Percentiles rank a stretch among this genome's conserved stretches.
Conservation (phyloP, 1,140 invertebrate species). For the Tribolium castaneum region DNA sequence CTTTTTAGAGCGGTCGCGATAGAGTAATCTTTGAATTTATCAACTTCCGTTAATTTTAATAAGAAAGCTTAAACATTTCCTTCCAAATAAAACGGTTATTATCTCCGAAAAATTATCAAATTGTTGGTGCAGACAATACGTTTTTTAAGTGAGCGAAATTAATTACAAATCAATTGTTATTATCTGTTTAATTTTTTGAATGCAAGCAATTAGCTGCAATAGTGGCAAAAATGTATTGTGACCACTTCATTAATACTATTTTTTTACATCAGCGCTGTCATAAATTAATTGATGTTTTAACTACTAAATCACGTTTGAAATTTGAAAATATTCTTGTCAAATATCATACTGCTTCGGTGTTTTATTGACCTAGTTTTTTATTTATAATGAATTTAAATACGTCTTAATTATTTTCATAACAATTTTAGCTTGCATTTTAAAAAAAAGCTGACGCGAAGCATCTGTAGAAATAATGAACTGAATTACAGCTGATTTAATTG, state of each 20-base stretch:
- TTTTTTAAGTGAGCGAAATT: not conserved
- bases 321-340: not conserved
- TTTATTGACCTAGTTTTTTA: slow-evolving; percentile 19
- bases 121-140: not conserved
- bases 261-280: not conserved
- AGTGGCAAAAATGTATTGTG: not conserved
- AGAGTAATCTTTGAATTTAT: slow-evolving; percentile 21
- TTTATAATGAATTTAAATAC: not conserved
- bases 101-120: not conserved
- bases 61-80: slow-evolving; percentile 26
- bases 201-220: not conserved
- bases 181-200: slow-evolving; percentile 10
- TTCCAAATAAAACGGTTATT: slow-evolving; percentile 9
- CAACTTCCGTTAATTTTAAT: slow-evolving; percentile 24
- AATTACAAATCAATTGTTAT: not conserved
- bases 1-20: not conserved
- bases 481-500: too few relatives aligned
- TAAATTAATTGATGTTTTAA: slow-evolving; percentile 9
- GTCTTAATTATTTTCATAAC: not conserved
- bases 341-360: not conserved
- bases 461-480: too few relatives aligned
- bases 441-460: too few relatives aligned
- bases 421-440: not conserved
- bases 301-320: not conserved
- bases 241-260: slow-evolving; percentile 3